A percentile compares a stretch with the other conserved stretches of the same genome.
Conservation (phyloP, 2,888 invertebrate species). For the Agonopterix arenella region DNA sequence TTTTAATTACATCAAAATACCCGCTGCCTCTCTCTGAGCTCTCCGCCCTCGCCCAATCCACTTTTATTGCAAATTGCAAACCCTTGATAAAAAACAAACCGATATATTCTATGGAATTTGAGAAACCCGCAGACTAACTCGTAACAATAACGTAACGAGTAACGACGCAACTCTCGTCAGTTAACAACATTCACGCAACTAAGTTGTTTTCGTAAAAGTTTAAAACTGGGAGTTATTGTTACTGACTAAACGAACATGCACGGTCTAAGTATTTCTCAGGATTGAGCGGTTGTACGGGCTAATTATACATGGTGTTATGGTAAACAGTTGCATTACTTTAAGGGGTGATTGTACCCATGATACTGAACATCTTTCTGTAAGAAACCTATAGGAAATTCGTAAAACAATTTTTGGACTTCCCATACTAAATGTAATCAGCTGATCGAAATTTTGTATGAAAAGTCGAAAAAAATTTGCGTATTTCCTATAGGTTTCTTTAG, state of each 20-base stretch:
- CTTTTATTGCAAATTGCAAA: constrained; percentile 66
- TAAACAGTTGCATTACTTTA: too few relatives aligned
- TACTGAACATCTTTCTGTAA: too few relatives aligned
- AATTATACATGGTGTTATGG: too few relatives aligned
- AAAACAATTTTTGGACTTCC: too few relatives aligned
- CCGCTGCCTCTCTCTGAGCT: constrained; percentile 30
- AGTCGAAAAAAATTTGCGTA: too few relatives aligned
- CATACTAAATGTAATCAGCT: too few relatives aligned
- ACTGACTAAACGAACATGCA: constrained; percentile 2
- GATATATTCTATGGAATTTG: constrained; percentile 15
- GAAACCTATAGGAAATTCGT: too few relatives aligned
- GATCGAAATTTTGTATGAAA: too few relatives aligned
- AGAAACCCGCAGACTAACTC: neutral
- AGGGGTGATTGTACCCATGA: too few relatives aligned
- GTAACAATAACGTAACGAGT: neutral
- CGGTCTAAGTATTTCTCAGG: constrained; percentile 2
- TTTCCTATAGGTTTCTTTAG: too few relatives aligned
- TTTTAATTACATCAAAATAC: constrained; percentile 73
- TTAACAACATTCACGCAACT: constrained; percentile 7
- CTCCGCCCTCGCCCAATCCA: constrained; percentile 28
- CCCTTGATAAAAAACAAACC: constrained; percentile 51
- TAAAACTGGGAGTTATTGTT: constrained; percentile 3
- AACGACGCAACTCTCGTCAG: constrained; percentile 4
- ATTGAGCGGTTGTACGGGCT: constrained; percentile 2
- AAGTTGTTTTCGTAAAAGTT: constrained; percentile 5